Evolutionary conservation across 2,888 invertebrate genomes (phyloP).

Genomic region (Oscheius myriophilus): DNA sequence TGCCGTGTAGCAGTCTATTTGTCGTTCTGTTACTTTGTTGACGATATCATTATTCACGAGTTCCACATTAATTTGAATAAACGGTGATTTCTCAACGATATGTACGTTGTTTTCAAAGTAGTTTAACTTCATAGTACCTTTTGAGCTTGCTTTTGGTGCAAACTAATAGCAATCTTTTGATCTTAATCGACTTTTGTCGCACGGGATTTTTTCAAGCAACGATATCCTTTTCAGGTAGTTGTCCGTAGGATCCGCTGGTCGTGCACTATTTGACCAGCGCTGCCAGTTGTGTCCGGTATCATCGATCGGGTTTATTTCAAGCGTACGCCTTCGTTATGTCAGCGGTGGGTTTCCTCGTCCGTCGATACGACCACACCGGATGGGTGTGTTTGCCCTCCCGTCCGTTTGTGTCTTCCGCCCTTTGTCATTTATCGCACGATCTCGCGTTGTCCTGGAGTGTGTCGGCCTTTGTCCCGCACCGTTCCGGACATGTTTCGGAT

Average conservation of each 20-base stretch:
- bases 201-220: too few species aligned
- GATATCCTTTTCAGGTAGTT: not conserved
- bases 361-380: constrained; percentile 1
- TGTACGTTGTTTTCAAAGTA: too few species aligned
- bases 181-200: too few species aligned
- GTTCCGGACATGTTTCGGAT: too few species aligned
- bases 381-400: constrained; percentile 16
- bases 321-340: constrained; percentile 22
- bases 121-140: too few species aligned
- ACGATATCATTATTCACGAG: too few species aligned
- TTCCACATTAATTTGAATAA: too few species aligned
- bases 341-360: constrained; percentile 9
- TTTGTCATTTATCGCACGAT: constrained; percentile 19
- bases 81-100: too few species aligned
- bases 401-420: constrained; percentile 12
- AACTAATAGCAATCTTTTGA: too few species aligned
- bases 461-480: too few species aligned
- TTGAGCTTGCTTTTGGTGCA: too few species aligned
- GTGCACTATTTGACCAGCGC: constrained; percentile 21
- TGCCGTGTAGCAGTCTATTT: not conserved
- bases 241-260: not conserved
- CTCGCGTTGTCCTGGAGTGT: not conserved
- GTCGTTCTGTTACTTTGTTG: too few species aligned
- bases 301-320: constrained; percentile 23
- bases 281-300: constrained; percentile 11